Base-by-base conservation (phyloP, 2,888 invertebrate genomes). In the Perithous albicinctus region DNA sequence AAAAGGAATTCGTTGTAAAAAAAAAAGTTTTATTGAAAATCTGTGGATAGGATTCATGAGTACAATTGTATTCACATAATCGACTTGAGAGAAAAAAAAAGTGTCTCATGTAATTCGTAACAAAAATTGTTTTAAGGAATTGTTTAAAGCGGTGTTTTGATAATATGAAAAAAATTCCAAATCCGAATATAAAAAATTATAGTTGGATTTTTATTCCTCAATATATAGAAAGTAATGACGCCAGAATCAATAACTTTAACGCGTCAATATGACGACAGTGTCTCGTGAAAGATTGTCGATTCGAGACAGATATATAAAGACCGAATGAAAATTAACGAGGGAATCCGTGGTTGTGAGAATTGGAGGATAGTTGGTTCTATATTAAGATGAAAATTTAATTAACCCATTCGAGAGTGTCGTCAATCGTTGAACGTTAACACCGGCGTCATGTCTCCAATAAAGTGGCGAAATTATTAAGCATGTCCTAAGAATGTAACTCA, bases 331-430 rank as follows among this genome's bases (percentile, higher is more conserved):
- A 66, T 66, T 46, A 72, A 66, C 64, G 43, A 43, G 70, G 0
- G 26, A 32, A 67, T 61, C 8, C 51, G 63, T n/a, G 54, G 35
- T 59, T 46, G 64, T 54, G 51, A 73, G 59, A 59, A 41, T 51
- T 8, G 29, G 6, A 15, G 54, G 59, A 54, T 59, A 46, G 63
- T 63, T 61, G 41, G 69, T 74, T 78, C 74, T 78, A 74, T 70
- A 74, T 78, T 78, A 51, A 48, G 54, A 70, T 82, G 70, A 78
- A 78, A 82, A 75, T 78, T 82, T 75, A 78, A 82, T 82, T 78
- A 82, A 72, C 26, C 61, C 69, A 67, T 51, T 72, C 64, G 78
- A 59, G 74, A 48, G 78, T 75, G 18, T 76, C 75, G 82, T 78
- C 78, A 78, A 78, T 82, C 75, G 81, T 73, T 63, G 48, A 48